phyloP scores from a whole-genome alignment of 2,113 vertebrate genomes.

The Cisticola juncidis region DNA sequence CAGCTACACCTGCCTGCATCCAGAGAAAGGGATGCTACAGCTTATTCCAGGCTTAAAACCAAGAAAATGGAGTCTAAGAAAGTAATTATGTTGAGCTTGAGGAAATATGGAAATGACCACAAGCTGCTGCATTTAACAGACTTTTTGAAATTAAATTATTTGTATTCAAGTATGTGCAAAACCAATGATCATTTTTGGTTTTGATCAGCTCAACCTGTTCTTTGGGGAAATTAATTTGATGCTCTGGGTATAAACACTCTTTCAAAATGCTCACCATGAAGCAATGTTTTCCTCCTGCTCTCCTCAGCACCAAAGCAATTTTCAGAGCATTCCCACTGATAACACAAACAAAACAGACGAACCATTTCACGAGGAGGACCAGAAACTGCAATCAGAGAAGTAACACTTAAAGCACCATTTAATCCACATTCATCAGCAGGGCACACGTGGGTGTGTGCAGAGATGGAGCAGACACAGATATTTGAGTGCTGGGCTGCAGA shows the following conservation, averaged over 20 bases:
- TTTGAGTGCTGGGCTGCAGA: neutral
- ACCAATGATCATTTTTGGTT: slow-evolving; percentile 23
- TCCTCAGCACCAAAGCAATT: slow-evolving; percentile 49
- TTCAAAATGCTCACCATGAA: neutral
- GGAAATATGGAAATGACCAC: slow-evolving; percentile 23
- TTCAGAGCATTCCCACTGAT: slow-evolving; percentile 7
- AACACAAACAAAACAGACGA: slow-evolving; percentile 2
- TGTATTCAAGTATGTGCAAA: slow-evolving; percentile 44
- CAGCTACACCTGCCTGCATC: neutral
- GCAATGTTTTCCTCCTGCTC: slow-evolving; percentile 11
- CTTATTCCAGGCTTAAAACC: neutral
- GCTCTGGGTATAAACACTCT: slow-evolving; percentile 32
- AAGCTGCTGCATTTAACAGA: neutral
- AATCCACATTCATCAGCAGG: neutral
- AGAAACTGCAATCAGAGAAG: slow-evolving; percentile 29
- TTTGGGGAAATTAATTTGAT: slow-evolving; percentile 53
- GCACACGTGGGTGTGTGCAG: neutral
- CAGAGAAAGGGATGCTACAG: neutral
- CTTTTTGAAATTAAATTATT: slow-evolving; percentile 42
- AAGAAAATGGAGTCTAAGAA: neutral
- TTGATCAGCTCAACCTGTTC: slow-evolving; percentile 44
- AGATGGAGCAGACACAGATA: neutral
- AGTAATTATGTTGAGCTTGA: neutral
- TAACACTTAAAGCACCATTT: neutral
- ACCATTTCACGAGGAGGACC: slow-evolving; percentile 10